Conservation (phyloP, 1,140 invertebrate genomes). For the Sminthurides bifidus region DNA sequence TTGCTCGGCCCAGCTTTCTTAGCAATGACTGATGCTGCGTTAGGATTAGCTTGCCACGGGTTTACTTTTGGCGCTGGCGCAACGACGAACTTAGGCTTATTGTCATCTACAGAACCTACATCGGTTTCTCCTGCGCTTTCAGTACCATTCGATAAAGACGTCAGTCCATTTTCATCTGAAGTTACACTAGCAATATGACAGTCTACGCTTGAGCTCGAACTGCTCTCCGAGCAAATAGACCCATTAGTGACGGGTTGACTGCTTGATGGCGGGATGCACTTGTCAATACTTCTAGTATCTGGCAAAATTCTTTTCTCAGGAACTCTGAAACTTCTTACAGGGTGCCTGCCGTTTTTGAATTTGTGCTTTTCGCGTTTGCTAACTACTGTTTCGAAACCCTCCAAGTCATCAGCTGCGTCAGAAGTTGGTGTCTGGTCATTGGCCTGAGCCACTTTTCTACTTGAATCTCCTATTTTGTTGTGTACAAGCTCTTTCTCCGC, state of each 20-base stretch:
- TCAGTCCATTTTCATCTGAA: conserved; percentile 6
- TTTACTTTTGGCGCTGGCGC: conserved; percentile 23
- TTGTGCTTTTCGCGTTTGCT: too few relatives aligned
- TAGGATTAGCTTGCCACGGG: conserved; percentile 24
- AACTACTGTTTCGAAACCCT: conserved; percentile 17
- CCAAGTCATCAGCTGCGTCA: neutral
- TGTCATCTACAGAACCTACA: neutral
- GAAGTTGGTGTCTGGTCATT: too few relatives aligned
- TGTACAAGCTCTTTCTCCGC: too few relatives aligned
- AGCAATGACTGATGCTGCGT: conserved; percentile 21
- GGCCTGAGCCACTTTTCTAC: too few relatives aligned
- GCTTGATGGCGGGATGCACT: too few relatives aligned
- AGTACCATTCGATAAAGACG: neutral
- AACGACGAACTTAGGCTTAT: conserved; percentile 7
- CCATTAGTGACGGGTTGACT: conserved; percentile 2
- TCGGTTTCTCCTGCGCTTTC: conserved; percentile 10
- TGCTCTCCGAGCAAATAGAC: conserved; percentile 15
- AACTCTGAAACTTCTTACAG: too few relatives aligned
- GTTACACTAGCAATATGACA: conserved; percentile 2
- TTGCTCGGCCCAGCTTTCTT: conserved; percentile 3
- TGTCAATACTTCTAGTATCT: too few relatives aligned
- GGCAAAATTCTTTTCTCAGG: too few relatives aligned
- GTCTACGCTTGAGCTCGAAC: conserved; percentile 11
- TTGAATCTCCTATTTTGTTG: too few relatives aligned
- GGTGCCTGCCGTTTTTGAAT: too few relatives aligned